These are phyloP conservation scores for Chiroxiphia lanceolata DNA, from an alignment of 2,797 vertebrate genomes.

Conservation along the genomic window DNA sequence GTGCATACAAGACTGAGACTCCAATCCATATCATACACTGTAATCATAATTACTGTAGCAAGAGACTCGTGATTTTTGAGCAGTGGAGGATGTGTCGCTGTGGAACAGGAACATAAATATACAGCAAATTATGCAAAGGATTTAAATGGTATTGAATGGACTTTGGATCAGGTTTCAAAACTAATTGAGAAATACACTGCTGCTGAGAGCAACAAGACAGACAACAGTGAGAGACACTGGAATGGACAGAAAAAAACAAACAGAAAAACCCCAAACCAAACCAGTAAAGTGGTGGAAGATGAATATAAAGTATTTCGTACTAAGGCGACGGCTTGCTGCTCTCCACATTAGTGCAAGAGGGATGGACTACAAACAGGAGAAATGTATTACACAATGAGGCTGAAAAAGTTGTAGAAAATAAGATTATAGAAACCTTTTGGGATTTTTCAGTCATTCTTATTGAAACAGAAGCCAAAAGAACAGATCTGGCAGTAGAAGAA, in stretches of 20 bases:
- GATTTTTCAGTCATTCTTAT: background rate
- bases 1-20: background rate
- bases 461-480: background rate
- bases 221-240: background rate
- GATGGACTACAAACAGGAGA: background rate
- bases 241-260: background rate
- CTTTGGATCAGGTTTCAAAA: slow-evolving; percentile 23
- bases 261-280: background rate
- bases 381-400: background rate
- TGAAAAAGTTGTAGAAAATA: background rate
- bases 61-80: background rate
- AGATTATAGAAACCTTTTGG: background rate
- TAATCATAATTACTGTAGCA: background rate
- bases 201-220: background rate
- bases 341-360: background rate
- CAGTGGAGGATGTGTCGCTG: background rate
- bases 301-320: background rate
- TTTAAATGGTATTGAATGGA: background rate
- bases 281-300: background rate
- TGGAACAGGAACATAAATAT: background rate
- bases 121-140: background rate
- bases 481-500: background rate
- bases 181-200: background rate
- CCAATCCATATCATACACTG: background rate
- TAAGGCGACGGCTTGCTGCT: background rate